phyloP scores from a whole-genome alignment of 30 jellyfish, hydroid and myxozoan genomes.

The Catostylus mosaicus region DNA sequence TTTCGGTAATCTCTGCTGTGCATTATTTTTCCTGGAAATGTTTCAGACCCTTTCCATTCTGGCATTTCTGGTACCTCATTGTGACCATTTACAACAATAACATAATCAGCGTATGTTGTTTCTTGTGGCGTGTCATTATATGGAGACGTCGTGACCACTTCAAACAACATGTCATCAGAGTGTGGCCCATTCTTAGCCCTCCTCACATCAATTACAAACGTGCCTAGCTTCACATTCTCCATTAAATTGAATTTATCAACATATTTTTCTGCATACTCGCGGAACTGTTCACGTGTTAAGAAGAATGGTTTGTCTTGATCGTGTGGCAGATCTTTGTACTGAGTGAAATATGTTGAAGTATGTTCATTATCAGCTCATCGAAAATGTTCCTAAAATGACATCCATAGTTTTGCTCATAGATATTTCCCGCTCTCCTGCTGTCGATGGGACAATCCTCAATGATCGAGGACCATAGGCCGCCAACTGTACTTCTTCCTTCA shows the following conservation, averaged over 20 bases:
- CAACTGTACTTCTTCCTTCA: constrained; percentile 28
- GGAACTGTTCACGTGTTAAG: constrained; percentile 28
- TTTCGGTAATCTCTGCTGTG: constrained; percentile 38
- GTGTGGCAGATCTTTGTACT: constrained; percentile 42
- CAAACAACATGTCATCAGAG: not conserved
- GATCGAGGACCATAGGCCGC: constrained; percentile 49
- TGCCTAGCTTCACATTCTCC: constrained; percentile 6
- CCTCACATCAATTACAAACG: constrained; percentile 40
- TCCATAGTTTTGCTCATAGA: constrained; percentile 24
- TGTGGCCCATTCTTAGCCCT: not conserved
- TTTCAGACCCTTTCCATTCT: constrained; percentile 2
- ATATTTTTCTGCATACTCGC: constrained; percentile 17
- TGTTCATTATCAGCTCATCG: constrained; percentile 35
- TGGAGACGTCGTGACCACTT: not conserved
- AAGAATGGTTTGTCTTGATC: constrained; percentile 20
- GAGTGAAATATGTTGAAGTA: constrained; percentile 22
- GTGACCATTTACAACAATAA: constrained; percentile 47
- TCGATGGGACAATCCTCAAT: constrained; percentile 21
- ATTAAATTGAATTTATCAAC: constrained; percentile 7
- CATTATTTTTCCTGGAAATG: constrained; percentile 26
- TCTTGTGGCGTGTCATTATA: not conserved
- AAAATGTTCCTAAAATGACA: constrained; percentile 29
- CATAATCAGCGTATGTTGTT: constrained; percentile 26
- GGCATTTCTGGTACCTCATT: constrained; percentile 44
- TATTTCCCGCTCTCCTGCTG: constrained; percentile 1